Evolutionary conservation across 2,113 vertebrate species (phyloP).

Genomic region (Paracanthobrama guichenoti): DNA sequence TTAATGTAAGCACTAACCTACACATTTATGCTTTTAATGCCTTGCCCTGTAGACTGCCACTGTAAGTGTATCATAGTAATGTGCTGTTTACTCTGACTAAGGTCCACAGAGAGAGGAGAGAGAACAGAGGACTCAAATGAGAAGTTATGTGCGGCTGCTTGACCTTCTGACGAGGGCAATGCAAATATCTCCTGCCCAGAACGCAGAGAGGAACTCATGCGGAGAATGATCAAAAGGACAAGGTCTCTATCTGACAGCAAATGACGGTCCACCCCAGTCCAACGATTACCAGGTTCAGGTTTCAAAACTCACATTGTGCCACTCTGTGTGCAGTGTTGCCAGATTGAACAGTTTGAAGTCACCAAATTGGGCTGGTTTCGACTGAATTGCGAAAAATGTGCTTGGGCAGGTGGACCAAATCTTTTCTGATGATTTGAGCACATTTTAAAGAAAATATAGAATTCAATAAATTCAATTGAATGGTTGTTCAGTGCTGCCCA

Average conservation of each 20-base stretch:
- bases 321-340: not conserved
- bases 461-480: not conserved
- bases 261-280: conserved; percentile 17
- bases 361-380: not conserved
- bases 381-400: not conserved
- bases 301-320: not conserved
- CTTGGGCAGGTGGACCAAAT: not conserved
- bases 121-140: conserved; percentile 11
- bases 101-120: not conserved
- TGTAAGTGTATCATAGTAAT: not conserved
- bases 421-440: not conserved
- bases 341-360: not conserved
- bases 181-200: conserved; percentile 21
- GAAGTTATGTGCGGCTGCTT: conserved; percentile 18
- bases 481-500: not conserved
- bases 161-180: conserved; percentile 28
- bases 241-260: conserved; percentile 25
- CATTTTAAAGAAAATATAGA: not conserved
- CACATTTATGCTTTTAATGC: conserved; percentile 2
- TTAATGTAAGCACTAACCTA: conserved; percentile 19
- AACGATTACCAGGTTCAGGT: conserved; percentile 12
- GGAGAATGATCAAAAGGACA: conserved; percentile 30
- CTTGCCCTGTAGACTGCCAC: not conserved
- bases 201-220: conserved; percentile 15
- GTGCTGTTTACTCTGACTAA: not conserved